Evolutionary conservation across 2,888 invertebrate species (phyloP), one percentile per base, ranked within the genome.

Genomic region (Coecobrya sp.): DNA sequence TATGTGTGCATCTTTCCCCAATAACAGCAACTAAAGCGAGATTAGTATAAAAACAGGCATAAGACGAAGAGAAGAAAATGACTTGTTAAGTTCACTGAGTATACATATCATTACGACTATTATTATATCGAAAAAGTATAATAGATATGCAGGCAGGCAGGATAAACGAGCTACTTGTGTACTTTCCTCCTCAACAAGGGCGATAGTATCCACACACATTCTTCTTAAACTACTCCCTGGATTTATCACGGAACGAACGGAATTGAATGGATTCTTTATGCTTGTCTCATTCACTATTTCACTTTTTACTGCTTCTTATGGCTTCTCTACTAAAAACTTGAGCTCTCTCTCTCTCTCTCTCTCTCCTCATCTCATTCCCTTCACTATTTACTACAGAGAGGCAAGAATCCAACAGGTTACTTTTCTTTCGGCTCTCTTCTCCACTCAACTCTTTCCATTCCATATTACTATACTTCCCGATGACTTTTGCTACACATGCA

Each of bases 401-500:
- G 36, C 3, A 36, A 36, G 76, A 84, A 84, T 84, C 62, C 84
- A 84, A 84, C 84, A 84, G 84, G 84, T 84, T 82, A 82, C 27
- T 59, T 59, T 36, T 27, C 27, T 25, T n/a, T 55, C n/a, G n/a
- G 55, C 55, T 55, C 25, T 25, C 68, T 55, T 19, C n/a, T 19
- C 19, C 55, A n/a, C 55, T 55, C 55, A 5, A 36, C 55, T 55
- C 55, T 52, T 16, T n/a, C 55, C n/a, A 55, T n/a, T 55, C n/a
- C 55, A 55, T 13, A 2, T 55, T 19, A 55, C 16, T 55, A n/a
- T 55, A 36, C n/a, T 36, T 7, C 3, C 36, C 7, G 36, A 2
- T 36, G 36, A 36, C 5, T 55, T n/a, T 22, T 49, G 49, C 3
- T 45, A 19, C 19, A 79, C 10, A 76, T 42, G 16, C 19, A 42